Evolutionary conservation across 2,797 vertebrate genomes (phyloP).

Genomic region (Zenarchopterus dispar): DNA sequence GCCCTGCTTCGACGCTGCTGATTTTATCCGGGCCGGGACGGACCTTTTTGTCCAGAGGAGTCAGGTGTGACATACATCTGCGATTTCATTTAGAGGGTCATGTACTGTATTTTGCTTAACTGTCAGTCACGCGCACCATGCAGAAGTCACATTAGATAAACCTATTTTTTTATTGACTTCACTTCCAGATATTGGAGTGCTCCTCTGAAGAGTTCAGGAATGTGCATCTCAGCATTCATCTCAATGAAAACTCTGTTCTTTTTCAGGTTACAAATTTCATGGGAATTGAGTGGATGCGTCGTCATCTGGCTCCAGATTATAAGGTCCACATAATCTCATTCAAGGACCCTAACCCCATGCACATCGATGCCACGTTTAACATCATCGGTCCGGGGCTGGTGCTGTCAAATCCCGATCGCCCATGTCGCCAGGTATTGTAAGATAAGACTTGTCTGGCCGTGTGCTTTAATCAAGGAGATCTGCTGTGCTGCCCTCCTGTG

Average conservation of each 20-base stretch:
- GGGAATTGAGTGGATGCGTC: constrained; percentile 98
- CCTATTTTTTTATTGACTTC: neutral
- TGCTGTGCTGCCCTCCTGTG: constrained; percentile 50
- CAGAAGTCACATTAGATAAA: constrained; percentile 17
- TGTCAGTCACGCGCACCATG: no score
- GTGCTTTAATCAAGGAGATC: neutral
- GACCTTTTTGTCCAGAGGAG: constrained; percentile 98
- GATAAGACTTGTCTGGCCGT: neutral
- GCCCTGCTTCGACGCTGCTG: constrained; percentile 98
- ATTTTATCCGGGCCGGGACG: constrained; percentile 96
- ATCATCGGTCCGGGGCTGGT: constrained; percentile 98
- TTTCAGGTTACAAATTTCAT: constrained; percentile 94
- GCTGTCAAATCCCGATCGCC: constrained; percentile 96
- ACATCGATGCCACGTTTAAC: constrained; percentile 98
- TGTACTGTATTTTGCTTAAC: no score
- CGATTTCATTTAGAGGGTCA: no score
- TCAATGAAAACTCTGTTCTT: neutral
- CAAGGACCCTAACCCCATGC: constrained; percentile 98
- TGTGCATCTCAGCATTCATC: constrained; percentile 1
- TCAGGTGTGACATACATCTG: constrained; percentile 82
- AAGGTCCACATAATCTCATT: constrained; percentile 94
- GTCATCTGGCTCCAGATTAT: constrained; percentile 95
- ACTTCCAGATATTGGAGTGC: neutral
- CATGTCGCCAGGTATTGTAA: constrained; percentile 90
- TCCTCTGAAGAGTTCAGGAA: neutral